Conservation (phyloP, 2,797 vertebrate species). For the Arctocebus calabarensis region DNA sequence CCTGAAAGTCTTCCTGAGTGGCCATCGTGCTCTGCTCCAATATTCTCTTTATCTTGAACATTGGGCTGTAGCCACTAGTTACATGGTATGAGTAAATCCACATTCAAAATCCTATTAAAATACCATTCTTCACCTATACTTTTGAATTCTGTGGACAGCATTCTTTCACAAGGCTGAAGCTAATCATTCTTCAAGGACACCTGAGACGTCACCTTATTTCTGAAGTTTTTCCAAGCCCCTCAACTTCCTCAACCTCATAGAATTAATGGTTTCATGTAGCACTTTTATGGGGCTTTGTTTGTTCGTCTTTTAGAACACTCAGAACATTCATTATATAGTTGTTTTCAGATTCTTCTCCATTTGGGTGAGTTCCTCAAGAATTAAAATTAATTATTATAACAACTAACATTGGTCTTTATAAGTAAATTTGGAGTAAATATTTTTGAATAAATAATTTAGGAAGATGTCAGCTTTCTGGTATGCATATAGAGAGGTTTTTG, state of each 20-base stretch:
- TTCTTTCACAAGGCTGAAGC: background rate
- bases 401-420: background rate
- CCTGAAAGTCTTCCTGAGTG: no score
- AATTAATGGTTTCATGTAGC: background rate
- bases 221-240: background rate
- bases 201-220: background rate
- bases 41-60: background rate
- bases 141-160: background rate
- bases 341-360: background rate
- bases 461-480: background rate
- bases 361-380: background rate
- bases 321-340: background rate
- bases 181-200: background rate
- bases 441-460: constrained; percentile 9
- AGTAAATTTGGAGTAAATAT: background rate
- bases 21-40: no score
- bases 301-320: background rate
- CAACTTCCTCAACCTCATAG: no score
- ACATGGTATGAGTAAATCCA: background rate
- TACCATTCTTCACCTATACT: background rate
- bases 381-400: background rate
- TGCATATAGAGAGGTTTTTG: background rate
- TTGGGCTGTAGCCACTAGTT: background rate
- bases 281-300: background rate
- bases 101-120: background rate